Conservation (phyloP, 2,888 invertebrate genomes). For the Zaprionus lineosus region DNA sequence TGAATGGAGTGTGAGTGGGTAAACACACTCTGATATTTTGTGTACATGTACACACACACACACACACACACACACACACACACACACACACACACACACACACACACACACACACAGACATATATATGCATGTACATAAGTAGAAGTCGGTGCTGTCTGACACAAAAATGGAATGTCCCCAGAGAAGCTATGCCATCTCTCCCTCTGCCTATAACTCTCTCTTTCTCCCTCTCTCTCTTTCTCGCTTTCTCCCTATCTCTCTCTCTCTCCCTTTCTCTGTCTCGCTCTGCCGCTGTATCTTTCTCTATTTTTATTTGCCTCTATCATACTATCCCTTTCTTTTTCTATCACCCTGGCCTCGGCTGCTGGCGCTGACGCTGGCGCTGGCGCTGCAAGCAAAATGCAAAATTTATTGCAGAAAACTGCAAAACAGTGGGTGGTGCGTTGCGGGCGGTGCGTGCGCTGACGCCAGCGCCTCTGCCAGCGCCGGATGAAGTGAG, state of each 20-base stretch:
- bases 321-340: no score
- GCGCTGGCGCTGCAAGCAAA: slow-evolving; percentile 62
- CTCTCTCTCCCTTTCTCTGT: background rate
- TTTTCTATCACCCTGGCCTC: no score
- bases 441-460: slow-evolving; percentile 5
- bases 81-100: background rate
- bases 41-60: no score
- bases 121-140: slow-evolving; percentile 11
- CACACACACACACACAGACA: slow-evolving; percentile 1
- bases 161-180: slow-evolving; percentile 51
- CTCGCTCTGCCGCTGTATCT: background rate
- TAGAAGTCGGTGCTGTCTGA: slow-evolving; percentile 43
- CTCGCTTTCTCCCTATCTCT: no score
- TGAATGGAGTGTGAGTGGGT: no score
- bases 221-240: background rate
- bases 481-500: slow-evolving; percentile 57
- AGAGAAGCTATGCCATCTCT: slow-evolving; percentile 28
- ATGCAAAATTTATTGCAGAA: slow-evolving; percentile 75
- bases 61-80: no score
- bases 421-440: slow-evolving; percentile 62
- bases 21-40: no score
- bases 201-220: background rate
- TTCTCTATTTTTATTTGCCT: slow-evolving; percentile 31
- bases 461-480: no score
- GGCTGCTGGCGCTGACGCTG: no score